Conservation (phyloP, 2,113 vertebrate genomes). For the Entomyzon cyanotis region DNA sequence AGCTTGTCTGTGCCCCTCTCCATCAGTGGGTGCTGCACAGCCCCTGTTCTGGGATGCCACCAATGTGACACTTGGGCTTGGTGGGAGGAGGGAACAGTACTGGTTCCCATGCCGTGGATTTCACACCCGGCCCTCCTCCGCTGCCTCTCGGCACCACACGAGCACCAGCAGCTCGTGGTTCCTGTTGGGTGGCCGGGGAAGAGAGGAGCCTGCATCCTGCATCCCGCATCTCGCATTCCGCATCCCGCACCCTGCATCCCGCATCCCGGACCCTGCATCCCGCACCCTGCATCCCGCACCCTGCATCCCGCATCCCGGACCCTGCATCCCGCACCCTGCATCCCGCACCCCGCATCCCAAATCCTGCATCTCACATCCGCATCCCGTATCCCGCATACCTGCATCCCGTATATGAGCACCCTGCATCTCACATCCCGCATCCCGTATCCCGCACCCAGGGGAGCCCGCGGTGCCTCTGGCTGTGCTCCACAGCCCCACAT, state of each 20-base stretch:
- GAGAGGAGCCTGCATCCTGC: background rate
- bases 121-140: background rate
- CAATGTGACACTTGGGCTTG: fast-evolving
- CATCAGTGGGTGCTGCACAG: background rate
- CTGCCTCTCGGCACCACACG: background rate
- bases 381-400: fast-evolving
- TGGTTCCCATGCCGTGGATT: background rate
- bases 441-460: background rate
- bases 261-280: fast-evolving
- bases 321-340: background rate
- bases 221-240: background rate
- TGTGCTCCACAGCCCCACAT: fast-evolving
- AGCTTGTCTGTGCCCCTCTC: background rate
- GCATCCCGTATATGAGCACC: background rate
- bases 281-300: background rate
- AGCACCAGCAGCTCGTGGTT: background rate
- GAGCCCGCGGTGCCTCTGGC: fast-evolving
- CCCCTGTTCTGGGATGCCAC: background rate
- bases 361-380: fast-evolving
- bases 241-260: background rate
- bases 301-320: too few species aligned
- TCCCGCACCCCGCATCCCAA: background rate
- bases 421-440: too few species aligned
- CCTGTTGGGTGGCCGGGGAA: background rate
- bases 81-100: background rate